Base-by-base conservation (phyloP, 2,888 invertebrate species). In the Drosophila lutescens region DNA sequence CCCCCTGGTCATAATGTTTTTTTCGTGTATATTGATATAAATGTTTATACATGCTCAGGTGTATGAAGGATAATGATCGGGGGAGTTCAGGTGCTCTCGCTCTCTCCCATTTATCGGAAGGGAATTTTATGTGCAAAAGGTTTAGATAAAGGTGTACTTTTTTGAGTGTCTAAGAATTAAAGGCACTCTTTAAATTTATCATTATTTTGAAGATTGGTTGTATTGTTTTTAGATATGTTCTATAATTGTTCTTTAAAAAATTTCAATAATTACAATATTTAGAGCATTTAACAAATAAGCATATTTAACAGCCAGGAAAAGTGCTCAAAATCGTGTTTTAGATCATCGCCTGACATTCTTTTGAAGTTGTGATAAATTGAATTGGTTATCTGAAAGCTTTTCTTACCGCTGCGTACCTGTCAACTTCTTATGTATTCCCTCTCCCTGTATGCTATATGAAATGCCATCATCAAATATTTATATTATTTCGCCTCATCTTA, bases 11-110 rank as follows among this genome's bases (percentile, higher is more conserved):
- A 77, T 80, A 79, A 86, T 82, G 82, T 66, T 74, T 63, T 63
- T 61, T 60, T 65, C 68, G 60, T 63, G 79, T 69, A 71, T 80
- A 87, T 87, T 86, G 87, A 85, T 80, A 87, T 87, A 85, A 85
- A 87, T 86, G 83, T 63, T 70, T 70, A 55, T 69, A 46, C 54
- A 59, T 67, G 66, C 63, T 30, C 61, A 58, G 57, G 56, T 58
- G 49, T 46, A 50, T 46, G 49, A 49, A 30, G 20, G 34, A 30
- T 60, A 60, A 65, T 63, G 34, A 63, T 53, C n/a, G 15, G 13
- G 30, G 15, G 6, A 38, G 15, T 10, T 26, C 30, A 12, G 20
- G 15, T 13, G 30, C 13, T 12, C n/a, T 10, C n/a, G 0, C 32
- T n/a, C n/a, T 20, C 30, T 12, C 20, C n/a, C 30, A 12, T 53